Evolutionary conservation across 2,113 vertebrate genomes (phyloP).

Genomic region (Saguinus midas): DNA sequence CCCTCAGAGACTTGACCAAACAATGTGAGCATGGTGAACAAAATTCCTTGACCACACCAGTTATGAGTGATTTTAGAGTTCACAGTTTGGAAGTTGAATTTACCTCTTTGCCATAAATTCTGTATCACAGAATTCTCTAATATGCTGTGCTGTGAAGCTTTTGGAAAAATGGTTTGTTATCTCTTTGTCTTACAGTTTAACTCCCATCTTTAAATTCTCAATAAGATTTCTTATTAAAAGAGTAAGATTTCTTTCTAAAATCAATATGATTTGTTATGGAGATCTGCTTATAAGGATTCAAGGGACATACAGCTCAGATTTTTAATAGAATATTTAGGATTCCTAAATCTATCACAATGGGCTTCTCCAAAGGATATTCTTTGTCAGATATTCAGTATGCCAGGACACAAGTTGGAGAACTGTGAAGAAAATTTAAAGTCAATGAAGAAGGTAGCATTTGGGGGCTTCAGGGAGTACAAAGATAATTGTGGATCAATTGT

Average conservation of each 20-base stretch:
- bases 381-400: conserved; percentile 74
- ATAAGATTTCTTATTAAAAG: background rate
- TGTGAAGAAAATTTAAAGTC: conserved; percentile 82
- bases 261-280: background rate
- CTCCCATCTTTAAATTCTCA: background rate
- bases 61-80: background rate
- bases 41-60: background rate
- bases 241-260: no score
- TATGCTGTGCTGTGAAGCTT: background rate
- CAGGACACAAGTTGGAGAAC: conserved; percentile 78
- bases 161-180: background rate
- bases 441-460: conserved; percentile 78
- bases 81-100: background rate
- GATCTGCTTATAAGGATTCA: conserved; percentile 13
- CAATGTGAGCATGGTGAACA: background rate
- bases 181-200: conserved; percentile 26
- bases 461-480: conserved; percentile 84
- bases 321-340: conserved; percentile 68
- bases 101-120: background rate
- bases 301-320: background rate
- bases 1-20: background rate
- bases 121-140: background rate
- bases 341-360: conserved; percentile 67
- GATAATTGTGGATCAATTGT: conserved; percentile 88
- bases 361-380: conserved; percentile 67